These are phyloP conservation scores for Panthera leo DNA, from an alignment of 2,113 vertebrate species.

Conservation along the genomic window DNA sequence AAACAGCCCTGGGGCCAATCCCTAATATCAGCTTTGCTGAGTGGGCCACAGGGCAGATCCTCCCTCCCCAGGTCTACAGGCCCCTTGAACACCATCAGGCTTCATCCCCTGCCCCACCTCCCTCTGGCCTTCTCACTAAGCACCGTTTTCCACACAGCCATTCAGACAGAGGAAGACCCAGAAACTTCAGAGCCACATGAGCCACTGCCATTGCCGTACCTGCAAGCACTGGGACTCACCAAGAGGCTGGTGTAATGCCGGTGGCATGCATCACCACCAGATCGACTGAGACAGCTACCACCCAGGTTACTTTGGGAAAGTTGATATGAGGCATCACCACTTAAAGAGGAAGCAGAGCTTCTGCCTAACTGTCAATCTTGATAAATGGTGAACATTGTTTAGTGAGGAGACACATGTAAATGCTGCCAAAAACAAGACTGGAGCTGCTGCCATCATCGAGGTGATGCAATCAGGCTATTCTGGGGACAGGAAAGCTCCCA, in stretches of 20 bases:
- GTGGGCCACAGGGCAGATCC: neutral
- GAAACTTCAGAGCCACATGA: constrained; percentile 92
- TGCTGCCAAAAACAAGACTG: neutral
- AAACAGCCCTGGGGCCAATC: neutral
- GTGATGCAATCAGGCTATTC: neutral
- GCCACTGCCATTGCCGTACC: constrained; percentile 92
- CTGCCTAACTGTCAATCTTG: neutral
- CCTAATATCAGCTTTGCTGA: neutral
- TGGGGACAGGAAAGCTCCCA: neutral
- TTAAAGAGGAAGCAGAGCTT: neutral
- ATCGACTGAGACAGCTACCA: constrained; percentile 84
- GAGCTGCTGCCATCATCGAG: neutral
- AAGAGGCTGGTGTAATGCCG: constrained; percentile 92
- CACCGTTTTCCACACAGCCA: constrained; percentile 80
- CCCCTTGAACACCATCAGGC: neutral
- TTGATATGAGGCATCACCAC: neutral
- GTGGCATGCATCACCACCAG: constrained; percentile 93
- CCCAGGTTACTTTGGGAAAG: neutral
- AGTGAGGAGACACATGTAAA: neutral
- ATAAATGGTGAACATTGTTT: neutral
- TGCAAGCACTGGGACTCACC: constrained; percentile 92
- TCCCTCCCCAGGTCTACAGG: neutral
- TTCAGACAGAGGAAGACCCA: constrained; percentile 91
- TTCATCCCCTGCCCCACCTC: neutral
- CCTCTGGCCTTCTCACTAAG: neutral